Evolutionary conservation across 2,113 vertebrate genomes (phyloP).

Genomic region (Cariama cristata): DNA sequence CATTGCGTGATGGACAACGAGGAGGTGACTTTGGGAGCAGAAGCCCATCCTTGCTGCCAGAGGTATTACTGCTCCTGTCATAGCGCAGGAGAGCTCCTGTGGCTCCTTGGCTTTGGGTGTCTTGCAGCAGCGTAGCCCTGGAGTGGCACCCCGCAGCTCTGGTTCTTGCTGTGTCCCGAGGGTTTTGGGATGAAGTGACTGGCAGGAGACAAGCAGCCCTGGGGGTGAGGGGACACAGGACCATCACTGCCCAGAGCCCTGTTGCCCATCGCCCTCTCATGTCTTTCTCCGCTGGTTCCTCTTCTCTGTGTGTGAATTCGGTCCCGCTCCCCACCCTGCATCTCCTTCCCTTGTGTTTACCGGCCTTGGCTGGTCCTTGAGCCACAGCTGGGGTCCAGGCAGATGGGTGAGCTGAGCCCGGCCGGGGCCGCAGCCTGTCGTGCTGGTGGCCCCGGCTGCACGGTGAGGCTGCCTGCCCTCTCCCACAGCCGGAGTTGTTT

Average conservation of each 20-base stretch:
- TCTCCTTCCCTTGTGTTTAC: not conserved
- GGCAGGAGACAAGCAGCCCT: not conserved
- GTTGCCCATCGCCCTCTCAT: not conserved
- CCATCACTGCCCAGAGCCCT: not conserved
- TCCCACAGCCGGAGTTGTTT: not conserved
- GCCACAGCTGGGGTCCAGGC: not conserved
- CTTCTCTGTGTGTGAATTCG: not conserved
- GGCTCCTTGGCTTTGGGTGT: not conserved
- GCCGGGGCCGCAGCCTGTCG: not conserved
- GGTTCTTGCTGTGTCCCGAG: not conserved
- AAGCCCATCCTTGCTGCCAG: not conserved
- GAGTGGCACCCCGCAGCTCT: not conserved
- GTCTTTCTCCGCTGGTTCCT: not conserved
- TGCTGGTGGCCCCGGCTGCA: not conserved
- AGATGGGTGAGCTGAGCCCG: not conserved
- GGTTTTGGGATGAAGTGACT: not conserved
- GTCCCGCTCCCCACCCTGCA: rapidly evolving
- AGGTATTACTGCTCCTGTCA: not conserved
- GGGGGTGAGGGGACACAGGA: rapidly evolving
- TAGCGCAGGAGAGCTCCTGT: not conserved
- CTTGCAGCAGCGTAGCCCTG: not conserved
- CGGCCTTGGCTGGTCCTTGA: not conserved
- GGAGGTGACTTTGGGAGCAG: not conserved
- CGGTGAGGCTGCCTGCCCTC: not conserved
- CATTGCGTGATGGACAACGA: not conserved